Base-by-base conservation (phyloP, 2,113 vertebrate species). In the Casuarius casuarius region DNA sequence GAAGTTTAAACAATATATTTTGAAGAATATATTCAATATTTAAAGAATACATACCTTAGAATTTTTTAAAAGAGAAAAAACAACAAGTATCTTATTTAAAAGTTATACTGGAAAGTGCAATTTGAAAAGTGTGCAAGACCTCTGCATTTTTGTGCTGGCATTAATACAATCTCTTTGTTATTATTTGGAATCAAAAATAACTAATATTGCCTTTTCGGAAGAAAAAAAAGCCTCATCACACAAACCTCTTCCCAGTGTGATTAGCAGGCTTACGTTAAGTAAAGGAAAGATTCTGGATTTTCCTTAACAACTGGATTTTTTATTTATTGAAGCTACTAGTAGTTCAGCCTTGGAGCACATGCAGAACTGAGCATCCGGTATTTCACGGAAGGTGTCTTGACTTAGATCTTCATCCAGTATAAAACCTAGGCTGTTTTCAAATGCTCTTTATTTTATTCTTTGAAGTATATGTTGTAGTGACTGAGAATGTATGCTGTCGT, bases 21-120 rank as follows among this genome's bases (percentile, higher is more conserved):
- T 97, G 97, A 96, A 97, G 88, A 97, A 89, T 98, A 98, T 98
- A 97, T 96, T 97, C 96, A 92, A 98, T 98, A 98, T 97, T 98
- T 98, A 98, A 98, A 97, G 89, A 96, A 94, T 97, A 95, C 94
- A 87, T 97, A 97, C 95, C 66, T 84, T 95, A 97, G 96, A 49
- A 4, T 87, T 94, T 90, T 95, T 91, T 87, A 66, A 89, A 70
- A 63, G n/a, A 91, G 95, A 96, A 83, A 97, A 96, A 97, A 66
- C 97, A 97, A 96, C 93, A 96, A 94, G 91, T 98, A 95, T 91
- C 59, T 98, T 98, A 98, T 98, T 98, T 98, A 98, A 98, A 98
- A 95, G 90, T 66, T 88, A 98, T 98, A 98, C 98, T 98, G 98
- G 98, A 98, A 98, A 97, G 98, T 98, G 98, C 98, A 98, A 98